Base-by-base conservation (phyloP, 1,140 invertebrate species). In the Bombus superbus region DNA sequence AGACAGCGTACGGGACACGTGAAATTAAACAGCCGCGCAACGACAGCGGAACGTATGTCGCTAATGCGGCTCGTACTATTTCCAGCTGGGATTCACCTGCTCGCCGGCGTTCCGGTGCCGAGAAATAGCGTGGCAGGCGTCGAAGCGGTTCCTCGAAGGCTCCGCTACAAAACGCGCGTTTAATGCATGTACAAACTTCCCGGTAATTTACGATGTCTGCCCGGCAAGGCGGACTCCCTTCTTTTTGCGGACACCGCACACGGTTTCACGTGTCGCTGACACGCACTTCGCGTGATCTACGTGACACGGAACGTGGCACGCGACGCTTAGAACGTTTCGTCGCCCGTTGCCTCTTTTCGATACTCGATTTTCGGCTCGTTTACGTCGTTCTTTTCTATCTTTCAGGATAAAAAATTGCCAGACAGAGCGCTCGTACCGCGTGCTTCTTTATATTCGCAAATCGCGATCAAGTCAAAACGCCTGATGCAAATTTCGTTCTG, bases 1-100 rank as follows among this genome's bases (percentile, higher is more conserved):
- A 81, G 83, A 90, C 80, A 72, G 32, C 69, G 66, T 40, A 22
- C 22, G 38, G 25, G 22, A 10, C 38, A 40, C 22, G 69, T 28
- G 68, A 90, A 88, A 88, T 86, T 75, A 66, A 87, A 68, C 18
- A 64, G 22, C 57, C 32, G 75, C 42, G 69, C 25, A 42, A 72
- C 40, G 11, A 22, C 38, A 44, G 72, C n/a, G 44, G n/a, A 25
- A 57, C 73, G 73, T n/a, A 18, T 69, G 32, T 47, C 73, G 9
- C 42, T 38, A 75, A 75, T 38, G 73, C 73, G 15, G 38, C 22
- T 32, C 28, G 74, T 42, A 72, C 77, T 81, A 66, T 85, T 81
- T 85, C 77, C 77, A 85, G 69, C 44, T 22, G 18, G 11, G 53
- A 72, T 73, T 81, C 77, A 81, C 53, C 83, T 72, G 74, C 64